Base-by-base conservation (phyloP, 2,888 invertebrate species). In the Metalampra italica region DNA sequence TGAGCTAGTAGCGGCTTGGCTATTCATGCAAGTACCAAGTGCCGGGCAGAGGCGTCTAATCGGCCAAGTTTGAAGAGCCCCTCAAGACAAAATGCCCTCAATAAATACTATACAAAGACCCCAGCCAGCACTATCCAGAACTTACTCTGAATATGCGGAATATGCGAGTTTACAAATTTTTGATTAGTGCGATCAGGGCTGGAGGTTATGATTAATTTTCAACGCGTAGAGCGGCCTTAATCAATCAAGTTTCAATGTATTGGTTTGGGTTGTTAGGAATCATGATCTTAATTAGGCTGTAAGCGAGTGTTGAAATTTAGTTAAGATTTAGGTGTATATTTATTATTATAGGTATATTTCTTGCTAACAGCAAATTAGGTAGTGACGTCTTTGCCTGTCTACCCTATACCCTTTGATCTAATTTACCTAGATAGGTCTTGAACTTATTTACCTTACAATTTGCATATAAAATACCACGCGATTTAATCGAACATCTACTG, bases 11-110 rank as follows among this genome's bases (percentile, higher is more conserved):
- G 61, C 64, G 67, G 70, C 67, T 64, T 59, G 59, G 51, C 58
- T 58, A 61, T 63, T 71, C 69, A 71, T 70, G 71, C 67, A 71
- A 70, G 62, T 67, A 67, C 68, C 62, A 68, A 73, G 69, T 57
- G 63, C 55, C 55, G 32, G 36, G 36, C 3, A 59, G 51, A 57
- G 58, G 40, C 55, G 52, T 64, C 65, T 77, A 71, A 78, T 75
- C 64, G 67, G 43, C 49, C 42, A 75, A 78, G 71, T 77, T 78
- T 66, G 55, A 62, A 63, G 56, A 57, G 60, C 60, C 64, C 53
- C 59, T 59, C 55, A 59, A 63, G 56, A 57, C 59, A 60, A 59
- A 60, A 60, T 50, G 11, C 54, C 57, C 56, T 64, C 70, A 66
- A 67, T 69, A 66, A 62, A 61, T 64, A 59, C 66, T 55, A 66